Evolutionary conservation across 2,888 invertebrate genomes (phyloP), one percentile per base, ranked within the genome.

Genomic region (Caenorhabditis sp.): DNA sequence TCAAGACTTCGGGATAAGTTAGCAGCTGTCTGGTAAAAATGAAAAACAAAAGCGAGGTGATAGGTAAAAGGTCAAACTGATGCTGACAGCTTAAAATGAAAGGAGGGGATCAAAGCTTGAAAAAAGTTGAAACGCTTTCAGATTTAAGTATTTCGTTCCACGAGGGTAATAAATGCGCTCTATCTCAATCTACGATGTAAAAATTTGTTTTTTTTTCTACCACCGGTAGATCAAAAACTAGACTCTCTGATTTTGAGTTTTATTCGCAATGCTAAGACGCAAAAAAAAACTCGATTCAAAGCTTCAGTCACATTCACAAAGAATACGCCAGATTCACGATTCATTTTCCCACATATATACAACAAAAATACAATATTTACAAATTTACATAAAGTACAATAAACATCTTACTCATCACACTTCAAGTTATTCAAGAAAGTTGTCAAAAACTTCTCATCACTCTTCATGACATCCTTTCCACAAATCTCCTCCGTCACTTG

Each of bases 381-480:
- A 66, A 49, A n/a, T n/a, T n/a, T n/a, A n/a, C n/a, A n/a, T n/a
- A n/a, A n/a, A n/a, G n/a, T 49, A 31, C 12, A 24, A 66, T 49
- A 66, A 31, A 49, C 47, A 49, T 1, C 49, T 49, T 14, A 49
- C 8, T 19, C 31, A 2, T 66, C 31, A 31, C 66, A 66, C n/a
- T 66, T 66, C 66, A 66, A 66, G 31, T 66, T 49, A 49, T 66
- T 66, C 66, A 66, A 66, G 22, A 66, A 66, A 0, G 3, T 28
- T 1, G 49, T 66, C 31, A 66, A 47, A 31, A 22, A 49, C 49
- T 66, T 66, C 8, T 66, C 66, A 35, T 66, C 66, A 31, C 22
- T 31, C 66, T 66, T 66, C 66, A 66, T 66, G 31, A 66, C 66
- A 66, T 66, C 66, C 14, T 66, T 49, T 66, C 66, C 66, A 66